These are phyloP conservation scores for Drosophila bipectinata DNA, from an alignment of 1,140 invertebrate species.

Conservation along the genomic window DNA sequence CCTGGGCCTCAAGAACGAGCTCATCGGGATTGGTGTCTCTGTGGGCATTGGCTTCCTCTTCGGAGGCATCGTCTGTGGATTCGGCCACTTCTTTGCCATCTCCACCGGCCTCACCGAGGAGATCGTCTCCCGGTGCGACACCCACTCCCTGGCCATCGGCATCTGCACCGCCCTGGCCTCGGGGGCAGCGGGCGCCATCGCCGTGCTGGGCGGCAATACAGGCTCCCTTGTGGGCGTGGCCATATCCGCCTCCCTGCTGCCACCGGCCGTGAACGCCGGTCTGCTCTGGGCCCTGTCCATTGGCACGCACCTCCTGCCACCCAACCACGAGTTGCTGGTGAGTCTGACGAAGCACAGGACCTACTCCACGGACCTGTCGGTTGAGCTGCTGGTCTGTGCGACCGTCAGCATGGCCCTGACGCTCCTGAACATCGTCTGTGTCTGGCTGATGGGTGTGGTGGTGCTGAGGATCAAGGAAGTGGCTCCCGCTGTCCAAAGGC, in stretches of 20 bases:
- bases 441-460: constrained; percentile 87
- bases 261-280: constrained; percentile 90
- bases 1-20: constrained; percentile 87
- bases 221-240: constrained; percentile 91
- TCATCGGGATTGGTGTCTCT: constrained; percentile 87
- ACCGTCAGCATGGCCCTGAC: constrained; percentile 88
- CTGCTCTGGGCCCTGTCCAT: constrained; percentile 88
- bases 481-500: constrained; percentile 84
- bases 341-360: constrained; percentile 67
- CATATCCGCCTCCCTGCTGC: constrained; percentile 91
- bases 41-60: constrained; percentile 87
- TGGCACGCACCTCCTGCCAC: constrained; percentile 80
- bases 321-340: constrained; percentile 64
- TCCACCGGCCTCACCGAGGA: constrained; percentile 87
- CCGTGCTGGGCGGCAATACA: constrained; percentile 88
- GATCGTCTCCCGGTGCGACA: constrained; percentile 88
- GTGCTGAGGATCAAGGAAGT: constrained; percentile 91
- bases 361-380: constrained; percentile 85
- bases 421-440: constrained; percentile 89
- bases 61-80: constrained; percentile 86
- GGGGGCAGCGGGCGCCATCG: constrained; percentile 90
- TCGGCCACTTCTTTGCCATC: constrained; percentile 85
- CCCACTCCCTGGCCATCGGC: constrained; percentile 87
- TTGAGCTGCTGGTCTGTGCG: constrained; percentile 87
- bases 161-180: constrained; percentile 88